phyloP scores from a whole-genome alignment of 2,888 invertebrate species.

The Parthenolecanium corni region DNA sequence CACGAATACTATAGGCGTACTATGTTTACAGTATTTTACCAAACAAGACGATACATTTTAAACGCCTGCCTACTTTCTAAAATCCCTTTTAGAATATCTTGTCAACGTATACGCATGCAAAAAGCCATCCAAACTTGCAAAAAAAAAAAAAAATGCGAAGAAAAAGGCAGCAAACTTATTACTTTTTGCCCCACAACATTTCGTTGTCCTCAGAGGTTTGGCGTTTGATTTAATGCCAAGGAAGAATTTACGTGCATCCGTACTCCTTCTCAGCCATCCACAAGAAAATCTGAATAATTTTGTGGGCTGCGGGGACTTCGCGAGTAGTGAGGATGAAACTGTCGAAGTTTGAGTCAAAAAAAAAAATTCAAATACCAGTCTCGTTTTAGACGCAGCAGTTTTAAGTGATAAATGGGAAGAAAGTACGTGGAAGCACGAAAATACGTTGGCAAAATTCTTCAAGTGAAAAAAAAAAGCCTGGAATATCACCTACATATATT shows the following conservation, averaged over 20 bases:
- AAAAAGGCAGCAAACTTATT: not conserved
- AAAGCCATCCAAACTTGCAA: too few relatives aligned
- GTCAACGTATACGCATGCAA: conserved; percentile 10
- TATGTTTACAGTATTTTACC: too few relatives aligned
- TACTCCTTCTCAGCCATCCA: not conserved
- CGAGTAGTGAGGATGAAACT: too few relatives aligned
- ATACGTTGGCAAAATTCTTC: too few relatives aligned
- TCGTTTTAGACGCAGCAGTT: too few relatives aligned
- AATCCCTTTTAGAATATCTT: conserved; percentile 14
- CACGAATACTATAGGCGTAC: too few relatives aligned
- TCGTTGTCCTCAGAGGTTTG: not conserved
- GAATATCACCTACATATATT: too few relatives aligned
- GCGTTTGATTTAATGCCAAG: conserved; percentile 17
- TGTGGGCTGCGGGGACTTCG: not conserved
- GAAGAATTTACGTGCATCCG: not conserved
- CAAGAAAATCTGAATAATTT: conserved; percentile 7
- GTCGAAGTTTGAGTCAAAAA: not conserved
- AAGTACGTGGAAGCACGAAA: too few relatives aligned
- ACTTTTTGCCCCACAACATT: not conserved
- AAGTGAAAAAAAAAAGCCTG: too few relatives aligned
- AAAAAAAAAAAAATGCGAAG: too few relatives aligned
- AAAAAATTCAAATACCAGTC: too few relatives aligned
- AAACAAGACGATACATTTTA: conserved; percentile 9
- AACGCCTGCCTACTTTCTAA: conserved; percentile 1
- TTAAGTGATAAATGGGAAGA: too few relatives aligned